Evolutionary conservation across 2,797 vertebrate genomes (phyloP).

Genomic region (Salmo trutta): DNA sequence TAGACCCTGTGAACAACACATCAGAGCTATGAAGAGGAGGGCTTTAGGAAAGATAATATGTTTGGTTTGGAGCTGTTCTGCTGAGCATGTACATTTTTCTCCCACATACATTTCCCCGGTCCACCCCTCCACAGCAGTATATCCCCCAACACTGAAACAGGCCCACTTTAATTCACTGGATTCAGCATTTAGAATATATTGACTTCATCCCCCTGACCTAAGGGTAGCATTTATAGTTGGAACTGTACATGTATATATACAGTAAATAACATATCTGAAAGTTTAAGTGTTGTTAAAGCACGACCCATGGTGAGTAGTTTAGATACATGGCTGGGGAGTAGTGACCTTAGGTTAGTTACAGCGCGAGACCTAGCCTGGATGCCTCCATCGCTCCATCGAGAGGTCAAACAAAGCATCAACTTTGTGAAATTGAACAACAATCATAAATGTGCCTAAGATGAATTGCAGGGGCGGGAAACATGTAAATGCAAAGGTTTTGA

Average conservation of each 20-base stretch:
- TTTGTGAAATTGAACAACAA: too few relatives aligned
- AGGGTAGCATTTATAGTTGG: constrained; percentile 74
- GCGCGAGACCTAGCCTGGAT: constrained; percentile 38
- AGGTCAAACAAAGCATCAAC: neutral
- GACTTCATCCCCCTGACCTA: constrained; percentile 67
- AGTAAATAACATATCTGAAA: constrained; percentile 72
- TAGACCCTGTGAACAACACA: constrained; percentile 73
- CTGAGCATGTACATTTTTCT: constrained; percentile 77
- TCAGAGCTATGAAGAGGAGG: constrained; percentile 74
- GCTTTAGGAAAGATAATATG: constrained; percentile 63
- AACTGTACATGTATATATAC: constrained; percentile 70
- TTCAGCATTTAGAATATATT: constrained; percentile 73
- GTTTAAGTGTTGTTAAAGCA: constrained; percentile 43
- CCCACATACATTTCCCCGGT: constrained; percentile 74
- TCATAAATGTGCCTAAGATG: constrained; percentile 65
- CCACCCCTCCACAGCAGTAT: constrained; percentile 57
- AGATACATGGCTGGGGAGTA: constrained; percentile 34
- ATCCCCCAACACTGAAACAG: constrained; percentile 47
- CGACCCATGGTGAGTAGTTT: too few relatives aligned
- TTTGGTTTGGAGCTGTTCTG: constrained; percentile 75
- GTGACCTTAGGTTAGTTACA: constrained; percentile 38
- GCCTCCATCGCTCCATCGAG: constrained; percentile 53
- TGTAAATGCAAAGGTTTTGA: neutral
- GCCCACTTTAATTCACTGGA: constrained; percentile 63
- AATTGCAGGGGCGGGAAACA: constrained; percentile 32